Evolutionary conservation across 2,797 vertebrate genomes (phyloP).

Genomic region (Cephalopachus bancanus): DNA sequence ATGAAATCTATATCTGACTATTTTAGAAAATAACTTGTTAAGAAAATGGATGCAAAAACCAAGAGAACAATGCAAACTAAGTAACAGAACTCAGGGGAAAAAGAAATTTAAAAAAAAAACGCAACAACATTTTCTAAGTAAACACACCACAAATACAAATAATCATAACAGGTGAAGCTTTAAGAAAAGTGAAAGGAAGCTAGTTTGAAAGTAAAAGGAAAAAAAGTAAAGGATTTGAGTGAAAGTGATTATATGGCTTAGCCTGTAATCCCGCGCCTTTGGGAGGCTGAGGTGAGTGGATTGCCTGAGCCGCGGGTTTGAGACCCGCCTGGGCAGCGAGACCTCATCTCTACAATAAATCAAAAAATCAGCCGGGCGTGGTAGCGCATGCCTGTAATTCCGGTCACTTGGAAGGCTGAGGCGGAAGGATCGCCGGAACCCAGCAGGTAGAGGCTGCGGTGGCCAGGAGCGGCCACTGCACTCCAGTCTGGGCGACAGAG

Average conservation of each 20-base stretch:
- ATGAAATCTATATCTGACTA: not conserved
- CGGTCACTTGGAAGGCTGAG: too few relatives aligned
- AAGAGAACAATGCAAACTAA: not conserved
- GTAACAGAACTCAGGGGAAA: not conserved
- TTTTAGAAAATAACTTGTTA: conserved; percentile 11
- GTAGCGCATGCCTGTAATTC: too few relatives aligned
- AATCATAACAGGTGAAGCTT: not conserved
- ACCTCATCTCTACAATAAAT: too few relatives aligned
- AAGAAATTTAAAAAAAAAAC: not conserved
- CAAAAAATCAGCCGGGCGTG: too few relatives aligned
- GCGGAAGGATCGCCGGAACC: too few relatives aligned
- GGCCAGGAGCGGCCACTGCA: too few relatives aligned
- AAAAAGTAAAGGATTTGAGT: not conserved
- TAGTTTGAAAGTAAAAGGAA: not conserved
- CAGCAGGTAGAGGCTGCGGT: too few relatives aligned
- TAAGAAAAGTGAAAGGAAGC: not conserved
- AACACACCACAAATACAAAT: not conserved
- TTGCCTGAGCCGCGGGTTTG: too few relatives aligned
- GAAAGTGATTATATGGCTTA: not conserved
- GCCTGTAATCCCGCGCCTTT: too few relatives aligned
- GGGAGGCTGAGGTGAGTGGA: too few relatives aligned
- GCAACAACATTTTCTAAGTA: not conserved
- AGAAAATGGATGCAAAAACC: not conserved
- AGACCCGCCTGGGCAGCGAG: too few relatives aligned
- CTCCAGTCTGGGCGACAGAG: too few relatives aligned